These are phyloP conservation scores for Macquaria australasica DNA, from an alignment of 2,113 vertebrate genomes.

Conservation along the genomic window DNA sequence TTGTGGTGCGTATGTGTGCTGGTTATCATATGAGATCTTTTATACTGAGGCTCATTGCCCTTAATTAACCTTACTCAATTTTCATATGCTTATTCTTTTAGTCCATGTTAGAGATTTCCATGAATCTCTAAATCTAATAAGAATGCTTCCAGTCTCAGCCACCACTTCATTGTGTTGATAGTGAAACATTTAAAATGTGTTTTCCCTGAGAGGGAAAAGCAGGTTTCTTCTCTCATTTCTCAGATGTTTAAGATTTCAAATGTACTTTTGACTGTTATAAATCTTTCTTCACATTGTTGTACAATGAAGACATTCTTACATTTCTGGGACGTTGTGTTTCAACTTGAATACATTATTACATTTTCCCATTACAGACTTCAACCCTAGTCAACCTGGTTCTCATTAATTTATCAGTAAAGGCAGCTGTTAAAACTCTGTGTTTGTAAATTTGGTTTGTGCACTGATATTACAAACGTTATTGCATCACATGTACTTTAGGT, in stretches of 20 bases:
- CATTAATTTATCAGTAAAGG: not conserved
- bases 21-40: not conserved
- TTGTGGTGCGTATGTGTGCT: not conserved
- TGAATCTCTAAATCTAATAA: not conserved
- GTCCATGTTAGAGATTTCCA: not conserved
- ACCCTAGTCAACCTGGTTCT: not conserved
- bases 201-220: not conserved
- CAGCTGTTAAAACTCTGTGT: not conserved
- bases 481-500: constrained; percentile 23
- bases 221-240: not conserved
- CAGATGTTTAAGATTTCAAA: not conserved
- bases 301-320: not conserved
- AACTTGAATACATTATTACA: not conserved
- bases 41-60: not conserved
- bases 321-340: not conserved
- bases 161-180: not conserved
- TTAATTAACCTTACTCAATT: no score
- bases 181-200: not conserved
- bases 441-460: not conserved
- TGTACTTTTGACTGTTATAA: not conserved
- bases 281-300: not conserved
- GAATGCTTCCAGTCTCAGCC: not conserved
- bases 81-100: not conserved
- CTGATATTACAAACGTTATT: not conserved
- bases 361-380: not conserved